Conservation (phyloP, 2,888 invertebrate species). For the Apamea monoglypha region DNA sequence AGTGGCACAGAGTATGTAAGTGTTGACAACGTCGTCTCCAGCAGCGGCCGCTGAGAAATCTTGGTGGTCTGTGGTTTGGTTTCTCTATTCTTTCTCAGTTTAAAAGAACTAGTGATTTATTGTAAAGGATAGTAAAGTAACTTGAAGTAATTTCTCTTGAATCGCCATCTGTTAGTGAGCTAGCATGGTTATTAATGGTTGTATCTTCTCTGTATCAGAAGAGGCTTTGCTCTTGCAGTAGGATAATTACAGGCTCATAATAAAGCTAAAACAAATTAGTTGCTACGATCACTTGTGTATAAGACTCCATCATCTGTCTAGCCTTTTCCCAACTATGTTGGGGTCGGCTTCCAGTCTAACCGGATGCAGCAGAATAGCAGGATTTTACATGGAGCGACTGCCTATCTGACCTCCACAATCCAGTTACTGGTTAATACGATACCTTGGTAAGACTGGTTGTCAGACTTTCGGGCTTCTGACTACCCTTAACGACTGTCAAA, state of each 20-base stretch:
- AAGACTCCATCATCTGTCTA: not conserved
- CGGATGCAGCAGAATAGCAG: no score
- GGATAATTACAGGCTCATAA: not conserved
- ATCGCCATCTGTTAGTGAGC: not conserved
- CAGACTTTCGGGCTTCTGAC: no score
- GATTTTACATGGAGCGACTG: no score
- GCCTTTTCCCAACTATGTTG: no score
- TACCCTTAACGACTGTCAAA: no score
- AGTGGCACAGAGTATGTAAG: not conserved
- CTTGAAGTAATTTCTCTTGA: not conserved
- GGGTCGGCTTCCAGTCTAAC: no score
- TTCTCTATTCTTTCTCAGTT: not conserved
- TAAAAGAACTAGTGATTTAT: not conserved
- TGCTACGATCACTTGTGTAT: not conserved
- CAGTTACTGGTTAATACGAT: no score
- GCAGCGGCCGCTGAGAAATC: no score
- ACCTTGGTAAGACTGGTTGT: no score
- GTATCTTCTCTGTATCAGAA: not conserved
- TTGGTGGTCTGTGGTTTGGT: not conserved
- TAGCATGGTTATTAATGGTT: not conserved
- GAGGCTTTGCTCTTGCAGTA: not conserved
- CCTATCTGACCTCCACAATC: no score
- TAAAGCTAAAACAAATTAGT: not conserved
- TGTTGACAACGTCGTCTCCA: not conserved
- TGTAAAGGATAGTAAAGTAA: no score